phyloP scores from a whole-genome alignment of 2,888 invertebrate genomes.

The Xestia rhomboidea region DNA sequence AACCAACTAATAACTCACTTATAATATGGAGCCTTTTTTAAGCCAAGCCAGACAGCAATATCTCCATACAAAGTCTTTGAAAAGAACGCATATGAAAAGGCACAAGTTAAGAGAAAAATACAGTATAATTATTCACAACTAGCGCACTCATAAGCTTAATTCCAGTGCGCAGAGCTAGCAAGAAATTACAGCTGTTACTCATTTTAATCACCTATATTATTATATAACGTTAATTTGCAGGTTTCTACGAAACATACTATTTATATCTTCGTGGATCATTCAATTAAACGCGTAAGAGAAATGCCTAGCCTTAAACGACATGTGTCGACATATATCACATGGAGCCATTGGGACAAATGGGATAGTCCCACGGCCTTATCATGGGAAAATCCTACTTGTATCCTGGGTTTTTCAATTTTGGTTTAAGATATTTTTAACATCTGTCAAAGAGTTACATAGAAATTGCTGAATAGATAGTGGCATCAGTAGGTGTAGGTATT shows the following conservation, averaged over 20 bases:
- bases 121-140: conserved; percentile 57
- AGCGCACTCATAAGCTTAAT: conserved; percentile 56
- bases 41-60: background rate
- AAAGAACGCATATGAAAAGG: conserved; percentile 24
- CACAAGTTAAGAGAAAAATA: conserved; percentile 42
- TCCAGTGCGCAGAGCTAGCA: conserved; percentile 50
- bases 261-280: conserved; percentile 33
- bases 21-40: background rate
- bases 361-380: background rate
- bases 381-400: background rate
- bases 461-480: background rate
- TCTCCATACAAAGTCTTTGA: conserved; percentile 18
- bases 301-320: conserved; percentile 8
- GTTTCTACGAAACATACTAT: conserved; percentile 11
- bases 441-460: background rate
- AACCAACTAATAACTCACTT: background rate
- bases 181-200: conserved; percentile 55
- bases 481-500: background rate
- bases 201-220: conserved; percentile 51
- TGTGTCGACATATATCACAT: conserved; percentile 28
- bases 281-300: conserved; percentile 38
- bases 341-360: background rate
- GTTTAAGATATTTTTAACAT: background rate
- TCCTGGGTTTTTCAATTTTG: background rate
- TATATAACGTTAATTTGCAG: conserved; percentile 34